Conservation (phyloP, 2,888 invertebrate genomes). For the Ochropacha duplaris region DNA sequence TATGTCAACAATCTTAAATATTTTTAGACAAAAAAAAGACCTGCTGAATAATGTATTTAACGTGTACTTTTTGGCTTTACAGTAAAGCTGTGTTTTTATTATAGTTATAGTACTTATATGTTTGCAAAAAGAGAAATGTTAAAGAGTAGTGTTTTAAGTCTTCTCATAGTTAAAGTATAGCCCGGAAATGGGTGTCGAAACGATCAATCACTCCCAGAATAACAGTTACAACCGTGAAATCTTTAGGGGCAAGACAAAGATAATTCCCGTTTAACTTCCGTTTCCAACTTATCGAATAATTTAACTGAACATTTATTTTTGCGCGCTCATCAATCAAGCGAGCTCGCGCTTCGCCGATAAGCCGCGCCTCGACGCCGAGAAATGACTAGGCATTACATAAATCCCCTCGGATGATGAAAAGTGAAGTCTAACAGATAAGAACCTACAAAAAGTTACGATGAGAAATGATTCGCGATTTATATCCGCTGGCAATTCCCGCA, state of each 20-base stretch:
- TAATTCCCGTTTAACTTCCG: constrained; percentile 84
- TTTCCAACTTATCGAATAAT: constrained; percentile 84
- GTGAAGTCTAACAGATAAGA: constrained; percentile 85
- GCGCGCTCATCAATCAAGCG: constrained; percentile 84
- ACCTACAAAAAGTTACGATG: constrained; percentile 84
- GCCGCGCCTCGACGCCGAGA: constrained; percentile 83
- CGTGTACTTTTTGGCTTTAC: too few relatives aligned
- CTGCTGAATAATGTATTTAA: too few relatives aligned
- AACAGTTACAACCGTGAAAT: constrained; percentile 79
- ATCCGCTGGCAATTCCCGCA: constrained; percentile 66
- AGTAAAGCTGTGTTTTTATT: too few relatives aligned
- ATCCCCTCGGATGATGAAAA: constrained; percentile 84
- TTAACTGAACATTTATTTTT: constrained; percentile 84
- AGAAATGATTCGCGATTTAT: constrained; percentile 84
- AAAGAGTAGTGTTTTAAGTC: too few relatives aligned
- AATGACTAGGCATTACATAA: constrained; percentile 85
- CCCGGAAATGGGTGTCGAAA: constrained; percentile 45
- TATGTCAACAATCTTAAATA: too few relatives aligned
- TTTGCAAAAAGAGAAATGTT: too few relatives aligned
- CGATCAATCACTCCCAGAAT: constrained; percentile 78
- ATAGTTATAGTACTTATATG: too few relatives aligned
- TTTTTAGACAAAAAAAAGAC: too few relatives aligned
- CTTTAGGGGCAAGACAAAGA: constrained; percentile 82
- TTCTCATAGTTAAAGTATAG: not conserved
- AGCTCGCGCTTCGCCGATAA: constrained; percentile 79